phyloP scores from a whole-genome alignment of 2,113 vertebrate genomes.

The Aptenodytes patagonicus region DNA sequence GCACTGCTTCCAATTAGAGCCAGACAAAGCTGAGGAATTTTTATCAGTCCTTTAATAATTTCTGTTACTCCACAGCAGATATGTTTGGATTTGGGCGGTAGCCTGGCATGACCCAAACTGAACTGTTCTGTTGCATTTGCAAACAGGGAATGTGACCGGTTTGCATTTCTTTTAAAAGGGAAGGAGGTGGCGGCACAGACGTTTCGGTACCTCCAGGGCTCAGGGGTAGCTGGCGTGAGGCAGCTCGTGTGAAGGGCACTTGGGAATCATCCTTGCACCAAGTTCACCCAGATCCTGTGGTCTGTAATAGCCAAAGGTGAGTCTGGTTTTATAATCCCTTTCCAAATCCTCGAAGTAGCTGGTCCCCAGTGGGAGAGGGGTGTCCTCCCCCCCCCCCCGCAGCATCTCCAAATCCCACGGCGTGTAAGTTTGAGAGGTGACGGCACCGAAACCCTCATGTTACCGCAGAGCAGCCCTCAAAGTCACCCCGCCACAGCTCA shows the following conservation, averaged over 20 bases:
- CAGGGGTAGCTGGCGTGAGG: neutral
- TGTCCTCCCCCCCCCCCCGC: neutral
- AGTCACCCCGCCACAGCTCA: neutral
- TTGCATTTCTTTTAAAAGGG: neutral
- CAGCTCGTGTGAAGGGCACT: rapidly evolving
- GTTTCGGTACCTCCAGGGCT: no score
- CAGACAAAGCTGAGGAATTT: neutral
- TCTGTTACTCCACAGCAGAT: no score
- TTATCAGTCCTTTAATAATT: neutral
- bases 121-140: no score
- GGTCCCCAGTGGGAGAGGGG: rapidly evolving
- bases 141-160: neutral
- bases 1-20: neutral
- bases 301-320: neutral
- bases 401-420: neutral
- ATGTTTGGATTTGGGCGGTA: rapidly evolving
- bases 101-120: neutral
- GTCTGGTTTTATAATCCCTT: neutral
- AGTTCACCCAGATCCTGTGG: neutral
- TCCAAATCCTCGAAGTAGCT: no score
- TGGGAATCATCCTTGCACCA: neutral
- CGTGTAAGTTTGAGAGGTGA: neutral
- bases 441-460: neutral
- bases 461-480: neutral
- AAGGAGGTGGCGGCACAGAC: neutral